A percentile compares a stretch with the other conserved stretches of the same genome.
These are phyloP conservation scores for Rostratula benghalensis DNA, from an alignment of 2,113 vertebrate species.

Conservation along the genomic window DNA sequence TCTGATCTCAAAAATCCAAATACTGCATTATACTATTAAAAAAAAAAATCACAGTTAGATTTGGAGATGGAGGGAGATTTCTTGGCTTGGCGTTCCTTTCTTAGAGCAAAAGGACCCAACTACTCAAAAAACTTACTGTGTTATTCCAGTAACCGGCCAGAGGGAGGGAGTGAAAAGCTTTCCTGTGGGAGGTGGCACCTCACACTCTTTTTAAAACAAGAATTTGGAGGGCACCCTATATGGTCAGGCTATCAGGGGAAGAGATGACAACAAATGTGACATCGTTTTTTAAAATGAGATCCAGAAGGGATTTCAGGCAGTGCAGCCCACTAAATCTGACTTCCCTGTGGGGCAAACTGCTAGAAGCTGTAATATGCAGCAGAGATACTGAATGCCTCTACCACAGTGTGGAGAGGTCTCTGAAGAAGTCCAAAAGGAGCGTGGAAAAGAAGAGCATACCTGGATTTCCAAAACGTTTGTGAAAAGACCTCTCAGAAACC, in stretches of 20 bases:
- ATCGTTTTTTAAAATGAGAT: conserved; percentile 16
- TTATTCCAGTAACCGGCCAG: not conserved
- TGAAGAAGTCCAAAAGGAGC: not conserved
- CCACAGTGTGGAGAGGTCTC: not conserved
- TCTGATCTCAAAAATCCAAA: conserved; percentile 21
- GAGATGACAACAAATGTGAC: conserved; percentile 4
- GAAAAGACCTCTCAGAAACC: not conserved
- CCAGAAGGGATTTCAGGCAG: conserved; percentile 18
- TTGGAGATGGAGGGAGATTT: conserved; percentile 22
- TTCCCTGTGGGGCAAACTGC: conserved; percentile 20
- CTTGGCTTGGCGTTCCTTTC: conserved; percentile 8
- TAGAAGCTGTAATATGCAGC: not conserved
- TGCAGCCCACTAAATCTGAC: conserved; percentile 5
- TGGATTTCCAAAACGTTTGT: not conserved
- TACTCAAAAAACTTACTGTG: not conserved
- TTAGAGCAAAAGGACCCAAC: conserved; percentile 7
- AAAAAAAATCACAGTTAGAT: conserved; percentile 32
- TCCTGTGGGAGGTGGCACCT: not conserved
- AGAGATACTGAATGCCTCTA: not conserved
- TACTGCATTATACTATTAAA: not conserved
- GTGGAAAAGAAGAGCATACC: not conserved
- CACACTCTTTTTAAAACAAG: not conserved
- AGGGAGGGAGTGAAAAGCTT: conserved; percentile 25
- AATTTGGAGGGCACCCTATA: conserved; percentile 22
- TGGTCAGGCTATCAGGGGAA: not conserved